Conservation (phyloP, 2,113 vertebrate species). For the Prunella himalayana region DNA sequence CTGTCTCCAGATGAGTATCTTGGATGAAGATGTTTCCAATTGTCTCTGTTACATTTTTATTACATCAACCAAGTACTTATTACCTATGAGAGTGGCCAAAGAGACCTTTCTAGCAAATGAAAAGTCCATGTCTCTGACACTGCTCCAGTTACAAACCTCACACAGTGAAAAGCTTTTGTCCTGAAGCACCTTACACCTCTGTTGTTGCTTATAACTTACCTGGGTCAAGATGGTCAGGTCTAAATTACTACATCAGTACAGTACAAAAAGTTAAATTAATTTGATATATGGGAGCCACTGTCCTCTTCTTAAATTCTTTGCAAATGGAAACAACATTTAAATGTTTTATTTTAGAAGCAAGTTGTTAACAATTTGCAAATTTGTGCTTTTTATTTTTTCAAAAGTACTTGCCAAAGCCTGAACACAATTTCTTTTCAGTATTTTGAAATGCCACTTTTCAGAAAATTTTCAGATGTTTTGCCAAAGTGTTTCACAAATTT, state of each 20-base stretch:
- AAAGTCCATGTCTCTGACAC: background rate
- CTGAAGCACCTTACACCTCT: background rate
- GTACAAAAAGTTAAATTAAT: background rate
- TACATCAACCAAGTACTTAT: background rate
- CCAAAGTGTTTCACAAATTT: background rate
- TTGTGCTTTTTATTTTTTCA: background rate
- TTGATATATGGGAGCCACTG: background rate
- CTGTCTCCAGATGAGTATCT: background rate
- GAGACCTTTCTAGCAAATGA: background rate
- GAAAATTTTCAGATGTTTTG: background rate
- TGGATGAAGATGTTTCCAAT: background rate
- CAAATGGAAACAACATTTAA: background rate
- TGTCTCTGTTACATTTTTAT: background rate
- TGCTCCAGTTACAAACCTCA: background rate
- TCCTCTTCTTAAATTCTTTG: background rate
- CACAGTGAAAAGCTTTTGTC: background rate
- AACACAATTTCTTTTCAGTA: background rate
- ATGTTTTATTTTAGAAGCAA: background rate
- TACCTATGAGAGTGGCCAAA: background rate
- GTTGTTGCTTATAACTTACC: background rate
- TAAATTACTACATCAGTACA: background rate
- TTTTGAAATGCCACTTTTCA: constrained; percentile 23
- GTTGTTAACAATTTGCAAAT: background rate
- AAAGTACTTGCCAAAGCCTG: background rate
- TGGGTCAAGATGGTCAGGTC: background rate